These are phyloP conservation scores for Drosophila tanythrix DNA, from an alignment of 2,888 invertebrate genomes.

Conservation along the genomic window DNA sequence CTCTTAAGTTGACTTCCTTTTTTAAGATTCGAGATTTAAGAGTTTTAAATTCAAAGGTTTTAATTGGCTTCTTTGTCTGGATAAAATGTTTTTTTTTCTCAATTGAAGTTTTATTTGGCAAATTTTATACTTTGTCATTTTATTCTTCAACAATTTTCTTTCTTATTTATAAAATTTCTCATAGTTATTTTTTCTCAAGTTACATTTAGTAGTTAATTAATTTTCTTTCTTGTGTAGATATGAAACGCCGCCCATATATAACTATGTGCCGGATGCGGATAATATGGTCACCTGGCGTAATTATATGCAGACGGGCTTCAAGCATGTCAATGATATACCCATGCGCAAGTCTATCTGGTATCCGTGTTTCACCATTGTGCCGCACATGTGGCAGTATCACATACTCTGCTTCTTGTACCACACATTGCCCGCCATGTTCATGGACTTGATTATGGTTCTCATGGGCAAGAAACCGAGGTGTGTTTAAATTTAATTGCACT, in stretches of 20 bases:
- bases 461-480: conserved; percentile 85
- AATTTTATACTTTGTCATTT: no score
- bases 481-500: conserved; percentile 29
- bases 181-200: neutral
- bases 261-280: conserved; percentile 93
- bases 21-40: neutral
- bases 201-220: neutral
- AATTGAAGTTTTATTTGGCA: no score
- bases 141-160: no score
- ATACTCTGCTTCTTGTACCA: conserved; percentile 88
- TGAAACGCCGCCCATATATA: conserved; percentile 87
- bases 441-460: conserved; percentile 86
- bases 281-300: conserved; percentile 94
- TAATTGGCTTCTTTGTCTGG: neutral
- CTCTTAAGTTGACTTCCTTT: neutral
- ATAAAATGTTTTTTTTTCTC: no score
- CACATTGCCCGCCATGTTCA: conserved; percentile 88
- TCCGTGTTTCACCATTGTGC: conserved; percentile 86
- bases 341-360: conserved; percentile 90
- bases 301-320: conserved; percentile 85
- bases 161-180: neutral
- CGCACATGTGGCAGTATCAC: conserved; percentile 85
- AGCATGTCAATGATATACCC: conserved; percentile 87
- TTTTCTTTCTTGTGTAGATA: conserved; percentile 51
- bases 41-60: neutral